Conservation (phyloP, 2,113 vertebrate genomes). For the Cryptotis parvus region DNA sequence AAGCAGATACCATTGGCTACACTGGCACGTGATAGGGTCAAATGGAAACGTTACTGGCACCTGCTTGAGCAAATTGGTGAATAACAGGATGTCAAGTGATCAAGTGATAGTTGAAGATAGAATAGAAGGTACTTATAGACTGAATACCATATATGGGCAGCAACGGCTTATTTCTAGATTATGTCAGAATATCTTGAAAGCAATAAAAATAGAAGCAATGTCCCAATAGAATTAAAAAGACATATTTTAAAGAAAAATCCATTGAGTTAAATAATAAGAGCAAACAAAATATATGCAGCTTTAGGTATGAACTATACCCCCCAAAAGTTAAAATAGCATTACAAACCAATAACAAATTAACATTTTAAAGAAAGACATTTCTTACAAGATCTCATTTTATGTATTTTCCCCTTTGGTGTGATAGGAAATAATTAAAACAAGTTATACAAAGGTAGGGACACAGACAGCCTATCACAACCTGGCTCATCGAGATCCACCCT, state of each 20-base stretch:
- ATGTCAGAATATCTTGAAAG: not conserved
- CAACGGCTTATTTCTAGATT: not conserved
- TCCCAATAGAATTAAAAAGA: not conserved
- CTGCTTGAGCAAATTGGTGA: too few species aligned
- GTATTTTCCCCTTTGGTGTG: not conserved
- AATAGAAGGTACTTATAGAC: not conserved
- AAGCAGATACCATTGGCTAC: too few species aligned
- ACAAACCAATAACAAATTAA: too few species aligned
- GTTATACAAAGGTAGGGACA: not conserved
- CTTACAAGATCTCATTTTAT: not conserved
- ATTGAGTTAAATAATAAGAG: not conserved
- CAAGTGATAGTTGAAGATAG: not conserved
- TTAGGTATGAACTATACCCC: too few species aligned
- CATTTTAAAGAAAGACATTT: too few species aligned
- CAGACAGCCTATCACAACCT: too few species aligned
- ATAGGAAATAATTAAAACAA: not conserved
- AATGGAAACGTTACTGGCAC: too few species aligned
- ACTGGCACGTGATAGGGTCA: too few species aligned
- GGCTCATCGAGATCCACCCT: too few species aligned
- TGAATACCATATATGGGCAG: not conserved
- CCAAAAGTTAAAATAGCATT: not conserved
- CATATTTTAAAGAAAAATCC: not conserved
- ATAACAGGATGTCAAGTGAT: too few species aligned
- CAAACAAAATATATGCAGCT: not conserved
- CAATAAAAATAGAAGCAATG: constrained; percentile 10